These are phyloP conservation scores for Esox niger DNA, from an alignment of 2,113 vertebrate species.

Conservation along the genomic window DNA sequence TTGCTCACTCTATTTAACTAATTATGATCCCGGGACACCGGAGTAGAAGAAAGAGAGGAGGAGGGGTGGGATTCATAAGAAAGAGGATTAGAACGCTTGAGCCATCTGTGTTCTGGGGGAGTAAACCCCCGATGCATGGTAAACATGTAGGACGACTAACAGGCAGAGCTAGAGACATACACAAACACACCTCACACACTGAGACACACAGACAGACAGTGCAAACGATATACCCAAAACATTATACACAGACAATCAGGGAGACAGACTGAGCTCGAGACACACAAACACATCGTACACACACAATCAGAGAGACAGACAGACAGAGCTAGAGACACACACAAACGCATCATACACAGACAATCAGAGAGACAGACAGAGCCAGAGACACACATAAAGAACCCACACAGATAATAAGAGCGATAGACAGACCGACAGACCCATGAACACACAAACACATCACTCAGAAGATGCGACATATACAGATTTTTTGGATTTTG, in stretches of 20 bases:
- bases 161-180: background rate
- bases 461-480: no score
- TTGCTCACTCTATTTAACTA: background rate
- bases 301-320: no score
- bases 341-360: no score
- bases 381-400: no score
- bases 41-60: background rate
- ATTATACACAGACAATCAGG: no score
- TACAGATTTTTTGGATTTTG: no score
- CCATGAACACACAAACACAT: no score
- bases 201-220: background rate
- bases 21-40: background rate
- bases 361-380: background rate
- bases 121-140: slow-evolving; percentile 20
- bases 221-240: no score
- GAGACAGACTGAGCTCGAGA: no score
- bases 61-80: slow-evolving; percentile 31
- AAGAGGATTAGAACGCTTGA: slow-evolving; percentile 51
- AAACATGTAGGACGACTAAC: background rate
- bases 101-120: slow-evolving; percentile 44
- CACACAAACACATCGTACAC: no score
- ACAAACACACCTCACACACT: background rate
- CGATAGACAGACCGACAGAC: background rate
- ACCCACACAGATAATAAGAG: background rate
- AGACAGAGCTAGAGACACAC: no score